Evolutionary conservation across 2,888 invertebrate genomes (phyloP).

Genomic region (Drosophila hamatofila): DNA sequence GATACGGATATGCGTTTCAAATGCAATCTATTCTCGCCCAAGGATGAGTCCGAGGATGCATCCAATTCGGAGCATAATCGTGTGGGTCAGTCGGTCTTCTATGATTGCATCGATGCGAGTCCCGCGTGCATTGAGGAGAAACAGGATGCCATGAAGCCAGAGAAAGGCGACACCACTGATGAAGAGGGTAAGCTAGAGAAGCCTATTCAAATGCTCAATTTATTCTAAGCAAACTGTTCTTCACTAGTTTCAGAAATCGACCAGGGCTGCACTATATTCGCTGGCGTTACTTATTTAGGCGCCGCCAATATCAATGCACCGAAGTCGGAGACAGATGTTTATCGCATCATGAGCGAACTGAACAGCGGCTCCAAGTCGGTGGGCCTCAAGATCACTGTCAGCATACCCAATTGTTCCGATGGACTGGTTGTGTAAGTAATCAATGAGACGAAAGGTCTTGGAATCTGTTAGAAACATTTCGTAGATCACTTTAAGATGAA

Average conservation of each 20-base stretch:
- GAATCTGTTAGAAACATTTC: too few species aligned
- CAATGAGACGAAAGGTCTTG: not conserved
- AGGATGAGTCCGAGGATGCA: conserved; percentile 76
- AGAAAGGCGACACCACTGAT: conserved; percentile 89
- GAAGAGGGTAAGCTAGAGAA: conserved; percentile 88
- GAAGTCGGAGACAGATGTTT: conserved; percentile 96
- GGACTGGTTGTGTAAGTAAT: conserved; percentile 95
- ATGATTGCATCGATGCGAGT: conserved; percentile 85
- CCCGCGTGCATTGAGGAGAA: conserved; percentile 87
- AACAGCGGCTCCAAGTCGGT: conserved; percentile 89
- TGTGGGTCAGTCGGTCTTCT: conserved; percentile 85
- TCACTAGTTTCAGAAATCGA: conserved; percentile 90
- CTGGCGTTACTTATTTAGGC: conserved; percentile 96
- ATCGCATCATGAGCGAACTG: conserved; percentile 95
- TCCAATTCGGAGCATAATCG: conserved; percentile 82
- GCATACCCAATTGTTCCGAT: conserved; percentile 96
- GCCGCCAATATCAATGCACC: conserved; percentile 96
- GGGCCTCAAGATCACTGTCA: conserved; percentile 95
- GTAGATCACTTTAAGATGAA: not conserved
- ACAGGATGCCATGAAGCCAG: conserved; percentile 92
- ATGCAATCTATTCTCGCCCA: conserved; percentile 69
- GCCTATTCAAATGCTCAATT: not conserved
- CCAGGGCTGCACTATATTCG: conserved; percentile 96
- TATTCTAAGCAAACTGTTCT: not conserved
- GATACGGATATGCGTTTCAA: conserved; percentile 65